Percentiles rank a stretch among this genome's conserved stretches.
These are phyloP conservation scores for Lycaon pictus DNA, from an alignment of 2,113 vertebrate species.

Conservation along the genomic window DNA sequence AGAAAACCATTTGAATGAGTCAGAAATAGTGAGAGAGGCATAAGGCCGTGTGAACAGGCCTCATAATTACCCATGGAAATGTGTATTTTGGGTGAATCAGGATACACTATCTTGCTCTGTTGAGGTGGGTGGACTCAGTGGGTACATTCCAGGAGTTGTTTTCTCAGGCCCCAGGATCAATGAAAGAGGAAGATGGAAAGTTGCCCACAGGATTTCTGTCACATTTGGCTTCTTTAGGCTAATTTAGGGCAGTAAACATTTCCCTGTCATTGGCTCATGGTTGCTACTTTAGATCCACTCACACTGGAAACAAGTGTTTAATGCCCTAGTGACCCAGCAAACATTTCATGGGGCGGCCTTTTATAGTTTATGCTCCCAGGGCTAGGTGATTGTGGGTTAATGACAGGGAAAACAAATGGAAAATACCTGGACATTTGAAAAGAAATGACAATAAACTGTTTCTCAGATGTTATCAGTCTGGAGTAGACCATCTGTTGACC, in stretches of 20 bases:
- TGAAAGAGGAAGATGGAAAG: not conserved
- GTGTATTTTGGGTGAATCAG: not conserved
- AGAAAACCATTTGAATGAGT: not conserved
- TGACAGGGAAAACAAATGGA: conserved; percentile 42
- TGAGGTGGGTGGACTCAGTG: not conserved
- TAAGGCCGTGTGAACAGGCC: not conserved
- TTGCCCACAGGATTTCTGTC: not conserved
- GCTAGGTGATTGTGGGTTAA: not conserved
- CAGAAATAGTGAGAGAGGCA: not conserved
- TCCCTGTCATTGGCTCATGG: conserved; percentile 18
- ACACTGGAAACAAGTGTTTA: conserved; percentile 63
- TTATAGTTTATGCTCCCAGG: not conserved
- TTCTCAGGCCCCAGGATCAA: not conserved
- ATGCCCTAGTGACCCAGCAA: conserved; percentile 57
- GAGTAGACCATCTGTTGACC: not conserved
- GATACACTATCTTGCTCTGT: not conserved
- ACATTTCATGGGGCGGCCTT: conserved; percentile 16
- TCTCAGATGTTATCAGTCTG: not conserved
- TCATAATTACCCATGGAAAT: not conserved
- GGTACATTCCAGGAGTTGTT: conserved; percentile 38
- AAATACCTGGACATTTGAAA: conserved; percentile 51
- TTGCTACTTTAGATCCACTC: not conserved
- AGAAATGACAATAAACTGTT: not conserved
- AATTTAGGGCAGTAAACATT: not conserved
- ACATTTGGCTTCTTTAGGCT: conserved; percentile 11